Evolutionary conservation across 2,797 vertebrate genomes (phyloP).

Genomic region (Peromyscus aztecus): DNA sequence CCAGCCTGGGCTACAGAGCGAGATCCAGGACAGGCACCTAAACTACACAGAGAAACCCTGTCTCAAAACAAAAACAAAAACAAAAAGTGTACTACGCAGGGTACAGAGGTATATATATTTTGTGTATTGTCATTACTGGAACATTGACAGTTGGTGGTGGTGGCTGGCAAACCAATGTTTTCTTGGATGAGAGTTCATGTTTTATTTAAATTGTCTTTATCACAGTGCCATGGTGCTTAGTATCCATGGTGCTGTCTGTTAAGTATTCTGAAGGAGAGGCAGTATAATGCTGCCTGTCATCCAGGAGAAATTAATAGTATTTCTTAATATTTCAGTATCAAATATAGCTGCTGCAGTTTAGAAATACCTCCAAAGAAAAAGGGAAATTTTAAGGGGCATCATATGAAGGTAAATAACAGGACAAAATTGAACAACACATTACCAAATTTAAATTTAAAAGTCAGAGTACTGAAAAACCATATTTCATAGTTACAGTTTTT

Average conservation of each 20-base stretch:
- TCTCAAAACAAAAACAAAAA: no score
- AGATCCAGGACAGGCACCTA: no score
- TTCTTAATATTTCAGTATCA: not conserved
- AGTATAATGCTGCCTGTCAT: not conserved
- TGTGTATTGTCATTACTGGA: not conserved
- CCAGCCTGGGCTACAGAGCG: no score
- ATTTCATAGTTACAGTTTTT: constrained; percentile 2
- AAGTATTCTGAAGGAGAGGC: constrained; percentile 15
- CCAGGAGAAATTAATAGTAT: constrained; percentile 46
- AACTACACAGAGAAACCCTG: no score
- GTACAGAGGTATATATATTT: not conserved
- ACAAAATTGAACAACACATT: not conserved
- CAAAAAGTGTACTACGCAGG: not conserved
- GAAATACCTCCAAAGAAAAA: constrained; percentile 21
- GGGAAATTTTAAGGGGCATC: not conserved
- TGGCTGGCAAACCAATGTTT: constrained; percentile 8
- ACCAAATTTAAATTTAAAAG: constrained; percentile 35
- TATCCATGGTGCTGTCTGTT: not conserved
- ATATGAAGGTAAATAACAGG: not conserved
- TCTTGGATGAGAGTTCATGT: not conserved
- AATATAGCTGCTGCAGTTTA: not conserved
- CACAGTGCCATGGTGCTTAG: not conserved
- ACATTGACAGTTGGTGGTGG: not conserved
- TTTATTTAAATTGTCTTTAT: constrained; percentile 24
- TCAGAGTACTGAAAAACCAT: not conserved